A percentile compares a stretch with the other conserved stretches of the same genome.
Conservation (phyloP, 2,797 vertebrate species). For the Sebastes iracundus region DNA sequence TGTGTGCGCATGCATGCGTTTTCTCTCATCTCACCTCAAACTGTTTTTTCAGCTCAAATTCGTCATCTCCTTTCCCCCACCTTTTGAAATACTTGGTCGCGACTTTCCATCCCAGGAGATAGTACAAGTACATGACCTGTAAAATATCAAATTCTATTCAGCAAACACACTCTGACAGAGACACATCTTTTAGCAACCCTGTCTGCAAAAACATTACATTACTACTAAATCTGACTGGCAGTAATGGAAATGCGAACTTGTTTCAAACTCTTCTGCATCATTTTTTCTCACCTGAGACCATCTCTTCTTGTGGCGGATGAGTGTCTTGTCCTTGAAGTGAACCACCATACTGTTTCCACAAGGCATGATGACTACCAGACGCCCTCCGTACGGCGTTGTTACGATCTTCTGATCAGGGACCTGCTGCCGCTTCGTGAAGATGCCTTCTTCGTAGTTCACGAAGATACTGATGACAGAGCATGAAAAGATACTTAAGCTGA, state of each 20-base stretch:
- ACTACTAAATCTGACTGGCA: not conserved
- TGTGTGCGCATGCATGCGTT: not conserved
- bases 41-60: not conserved
- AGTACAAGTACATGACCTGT: conserved; percentile 82
- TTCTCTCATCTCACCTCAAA: conserved; percentile 47
- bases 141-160: not conserved
- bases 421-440: conserved; percentile 42
- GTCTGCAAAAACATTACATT: not conserved
- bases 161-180: not conserved
- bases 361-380: conserved; percentile 76
- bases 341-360: conserved; percentile 71
- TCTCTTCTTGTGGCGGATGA: conserved; percentile 83
- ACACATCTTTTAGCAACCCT: not conserved
- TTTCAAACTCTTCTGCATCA: not conserved
- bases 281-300: conserved; percentile 78
- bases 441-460: conserved; percentile 22
- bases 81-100: conserved; percentile 49
- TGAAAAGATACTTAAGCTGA: not conserved
- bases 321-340: conserved; percentile 80
- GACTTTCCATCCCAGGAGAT: conserved; percentile 76
- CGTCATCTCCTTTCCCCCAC: conserved; percentile 5
- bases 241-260: not conserved
- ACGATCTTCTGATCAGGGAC: conserved; percentile 62
- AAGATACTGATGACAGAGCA: conserved; percentile 63
- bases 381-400: conserved; percentile 78